Evolutionary conservation across 2,888 invertebrate genomes (phyloP), one percentile per base, ranked within the genome.

Genomic region (Drosophila antonietae): DNA sequence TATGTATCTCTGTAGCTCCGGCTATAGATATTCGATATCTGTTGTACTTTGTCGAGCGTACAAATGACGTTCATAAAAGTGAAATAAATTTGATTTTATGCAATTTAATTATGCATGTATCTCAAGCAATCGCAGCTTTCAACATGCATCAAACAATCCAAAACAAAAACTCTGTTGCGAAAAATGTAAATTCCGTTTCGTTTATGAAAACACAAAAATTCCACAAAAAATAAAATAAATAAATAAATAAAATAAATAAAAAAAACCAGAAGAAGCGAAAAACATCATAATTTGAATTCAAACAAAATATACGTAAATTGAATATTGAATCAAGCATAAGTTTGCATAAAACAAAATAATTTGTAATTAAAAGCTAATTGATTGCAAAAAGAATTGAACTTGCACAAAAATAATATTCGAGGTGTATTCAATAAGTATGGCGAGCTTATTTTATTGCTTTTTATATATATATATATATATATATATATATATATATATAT

Each of bases 121-220:
- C 69, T 65, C 69, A 60, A 64, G 43, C 69, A 55, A 83, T 84
- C 85, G 57, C 63, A 43, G 61, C 59, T 85, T 88, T 85, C 78
- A 62, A 69, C 69, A 82, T 63, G 31, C 58, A 49, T 46, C 53
- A 59, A 53, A 68, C 58, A 73, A 70, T 28, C 37, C 35, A 63
- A 53, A 63, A 37, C 46, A 12, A 28, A 57, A 68, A 44, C 41
- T 31, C 12, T 65, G 72, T 81, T 83, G 69, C 81, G 70, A 80
- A 83, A 88, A 74, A 86, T 88, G 81, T 78, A 63, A 83, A 80
- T 83, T 68, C 35, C 37, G 60, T 59, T 72, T 61, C 56, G 68
- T 69, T 78, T 68, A 47, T 74, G 37, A 33, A 33, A 33, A 20
- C n/a, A 49, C 37, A 28, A 57, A 65, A 57, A 65, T 55, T 47